Percentiles rank a stretch among this genome's conserved stretches.
Conservation (phyloP, 2,888 invertebrate species). For the Drosophila nr. medialis region DNA sequence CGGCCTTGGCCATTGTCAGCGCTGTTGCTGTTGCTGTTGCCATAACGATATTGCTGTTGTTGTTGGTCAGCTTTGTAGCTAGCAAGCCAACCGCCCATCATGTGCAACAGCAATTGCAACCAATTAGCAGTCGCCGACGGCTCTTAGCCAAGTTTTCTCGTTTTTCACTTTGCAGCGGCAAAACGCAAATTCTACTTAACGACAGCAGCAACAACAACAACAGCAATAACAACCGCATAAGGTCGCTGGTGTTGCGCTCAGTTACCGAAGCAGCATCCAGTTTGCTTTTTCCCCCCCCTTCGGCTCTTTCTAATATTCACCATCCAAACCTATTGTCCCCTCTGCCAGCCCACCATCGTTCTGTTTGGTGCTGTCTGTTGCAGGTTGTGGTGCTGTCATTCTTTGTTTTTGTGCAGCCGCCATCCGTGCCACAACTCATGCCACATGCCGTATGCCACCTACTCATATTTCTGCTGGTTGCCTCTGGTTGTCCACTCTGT, state of each 20-base stretch:
- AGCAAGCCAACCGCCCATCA: conserved; percentile 8
- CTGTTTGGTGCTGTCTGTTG: conserved; percentile 33
- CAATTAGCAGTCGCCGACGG: conserved; percentile 53
- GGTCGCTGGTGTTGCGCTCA: conserved; percentile 25
- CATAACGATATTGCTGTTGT: conserved; percentile 20
- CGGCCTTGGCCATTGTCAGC: conserved; percentile 61
- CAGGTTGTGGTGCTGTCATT: conserved; percentile 53
- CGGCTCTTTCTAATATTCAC: neutral
- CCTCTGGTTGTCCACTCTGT: neutral
- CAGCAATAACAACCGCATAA: conserved; percentile 14
- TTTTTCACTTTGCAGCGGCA: conserved; percentile 54
- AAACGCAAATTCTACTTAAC: conserved; percentile 55
- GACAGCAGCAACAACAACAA: conserved; percentile 20
- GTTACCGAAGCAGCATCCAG: conserved; percentile 39
- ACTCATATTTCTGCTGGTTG: conserved; percentile 9
- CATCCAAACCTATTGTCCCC: neutral
- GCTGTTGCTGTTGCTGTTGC: conserved; percentile 11
- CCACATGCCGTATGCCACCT: conserved; percentile 7
- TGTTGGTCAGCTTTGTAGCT: conserved; percentile 23
- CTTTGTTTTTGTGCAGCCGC: conserved; percentile 43
- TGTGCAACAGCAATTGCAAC: conserved; percentile 44
- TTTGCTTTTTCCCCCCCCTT: conserved; percentile 10
- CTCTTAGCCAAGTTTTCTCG: conserved; percentile 51
- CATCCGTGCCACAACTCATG: conserved; percentile 14
- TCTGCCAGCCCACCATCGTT: neutral